Percentiles rank a stretch among this genome's conserved stretches.
Conservation (phyloP, 2,797 vertebrate genomes). For the Argya squamiceps region DNA sequence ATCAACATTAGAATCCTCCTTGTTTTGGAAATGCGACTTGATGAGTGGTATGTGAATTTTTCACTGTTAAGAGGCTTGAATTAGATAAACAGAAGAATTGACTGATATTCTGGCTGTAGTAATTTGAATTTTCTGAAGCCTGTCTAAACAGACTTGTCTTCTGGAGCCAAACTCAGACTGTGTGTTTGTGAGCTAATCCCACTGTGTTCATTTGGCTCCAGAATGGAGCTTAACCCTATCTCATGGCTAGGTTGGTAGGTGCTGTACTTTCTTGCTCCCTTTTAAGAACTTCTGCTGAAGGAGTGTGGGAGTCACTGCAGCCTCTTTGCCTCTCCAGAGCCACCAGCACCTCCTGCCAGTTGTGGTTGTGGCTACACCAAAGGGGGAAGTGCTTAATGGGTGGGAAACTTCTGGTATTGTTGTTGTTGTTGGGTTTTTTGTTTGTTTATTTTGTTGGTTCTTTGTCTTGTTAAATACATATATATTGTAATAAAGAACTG, state of each 20-base stretch:
- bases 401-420: not conserved
- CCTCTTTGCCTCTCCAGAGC: not conserved
- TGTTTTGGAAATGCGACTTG: not conserved
- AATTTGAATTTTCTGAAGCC: not conserved
- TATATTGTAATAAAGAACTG: not conserved
- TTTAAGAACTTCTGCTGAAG: not conserved
- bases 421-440: no score
- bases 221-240: not conserved
- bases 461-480: not conserved
- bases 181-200: not conserved
- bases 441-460: not conserved
- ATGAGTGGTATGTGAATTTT: not conserved
- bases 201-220: not conserved
- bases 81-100: not conserved
- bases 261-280: not conserved
- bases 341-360: not conserved
- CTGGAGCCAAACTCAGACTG: not conserved
- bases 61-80: not conserved
- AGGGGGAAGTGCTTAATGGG: accelerated
- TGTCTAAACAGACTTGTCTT: not conserved
- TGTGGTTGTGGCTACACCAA: not conserved
- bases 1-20: not conserved
- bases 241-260: not conserved
- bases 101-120: not conserved
- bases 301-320: accelerated